These are phyloP conservation scores for Amphilophus citrinellus DNA, from an alignment of 2,113 vertebrate genomes.

Conservation along the genomic window DNA sequence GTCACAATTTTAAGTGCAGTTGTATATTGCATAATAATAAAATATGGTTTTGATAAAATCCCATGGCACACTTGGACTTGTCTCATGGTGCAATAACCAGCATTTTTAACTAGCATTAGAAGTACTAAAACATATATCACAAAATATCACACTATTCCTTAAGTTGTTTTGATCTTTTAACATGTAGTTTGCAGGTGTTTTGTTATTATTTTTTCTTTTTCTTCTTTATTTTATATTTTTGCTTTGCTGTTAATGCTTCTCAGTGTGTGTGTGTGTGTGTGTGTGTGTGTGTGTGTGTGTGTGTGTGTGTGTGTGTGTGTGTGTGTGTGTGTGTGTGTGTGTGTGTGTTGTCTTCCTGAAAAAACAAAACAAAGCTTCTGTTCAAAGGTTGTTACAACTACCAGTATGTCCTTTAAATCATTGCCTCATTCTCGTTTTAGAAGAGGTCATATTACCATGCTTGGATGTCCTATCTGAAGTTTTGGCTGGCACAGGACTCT, in stretches of 20 bases:
- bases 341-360: no score
- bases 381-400: neutral
- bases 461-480: neutral
- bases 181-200: neutral
- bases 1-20: neutral
- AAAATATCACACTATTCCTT: neutral
- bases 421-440: neutral
- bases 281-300: no score
- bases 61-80: neutral
- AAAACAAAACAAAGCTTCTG: neutral
- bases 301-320: no score
- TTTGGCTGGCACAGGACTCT: neutral
- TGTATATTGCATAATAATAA: no score
- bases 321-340: no score
- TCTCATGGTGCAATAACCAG: neutral
- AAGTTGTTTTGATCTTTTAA: neutral
- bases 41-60: no score
- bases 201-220: neutral
- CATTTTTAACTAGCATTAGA: neutral
- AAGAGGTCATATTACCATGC: neutral
- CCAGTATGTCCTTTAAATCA: neutral
- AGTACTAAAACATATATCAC: neutral
- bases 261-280: no score
- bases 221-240: fast-evolving
- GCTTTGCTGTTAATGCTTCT: no score